Evolutionary conservation across 1,140 invertebrate genomes (phyloP), one percentile per base, ranked within the genome.

Genomic region (Tribolium madens): DNA sequence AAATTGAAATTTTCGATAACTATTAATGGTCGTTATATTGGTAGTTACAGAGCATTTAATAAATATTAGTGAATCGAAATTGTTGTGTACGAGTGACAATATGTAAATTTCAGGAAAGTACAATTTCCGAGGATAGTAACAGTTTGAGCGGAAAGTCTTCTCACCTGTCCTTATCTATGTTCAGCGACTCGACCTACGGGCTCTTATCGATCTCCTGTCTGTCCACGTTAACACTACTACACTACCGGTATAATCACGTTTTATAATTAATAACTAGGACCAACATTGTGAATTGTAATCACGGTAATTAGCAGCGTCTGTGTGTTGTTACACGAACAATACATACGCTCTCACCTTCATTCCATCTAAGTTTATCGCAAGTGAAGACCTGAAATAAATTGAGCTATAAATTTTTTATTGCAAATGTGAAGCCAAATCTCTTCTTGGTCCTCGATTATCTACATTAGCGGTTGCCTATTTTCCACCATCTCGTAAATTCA

Each of bases 151-250:
- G 53, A 60, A 60, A 17, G 53, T 10, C 53, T 57, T 64, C 57
- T 12, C 57, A 64, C 57, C 57, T 64, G 57, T 64, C 57, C 26
- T 64, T 64, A 10, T 64, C 57, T 64, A 4, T 64, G 57, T 10
- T 64, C 57, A 64, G 18, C 12, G 57, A 64, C 9, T 26, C 57
- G 57, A 64, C 57, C 57, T 64, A 26, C 57, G 57, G 57, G 57
- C 57, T 64, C 57, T 64, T 64, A 64, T 64, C 57, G 57, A 64
- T 64, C 57, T 64, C 57, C 57, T 64, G 57, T 64, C 57, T 33
- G 57, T 64, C 57, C 57, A 64, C 26, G 57, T 64, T 64, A 64
- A 64, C 57, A 64, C 57, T 33, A 64, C 57, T 33, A 31, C 21
- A 33, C 26, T 31, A 12, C 57, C 14, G 57, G 10, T 33, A 64